Base-by-base conservation (phyloP, 2,797 vertebrate species). In the Chlorospingus semifuscus region DNA sequence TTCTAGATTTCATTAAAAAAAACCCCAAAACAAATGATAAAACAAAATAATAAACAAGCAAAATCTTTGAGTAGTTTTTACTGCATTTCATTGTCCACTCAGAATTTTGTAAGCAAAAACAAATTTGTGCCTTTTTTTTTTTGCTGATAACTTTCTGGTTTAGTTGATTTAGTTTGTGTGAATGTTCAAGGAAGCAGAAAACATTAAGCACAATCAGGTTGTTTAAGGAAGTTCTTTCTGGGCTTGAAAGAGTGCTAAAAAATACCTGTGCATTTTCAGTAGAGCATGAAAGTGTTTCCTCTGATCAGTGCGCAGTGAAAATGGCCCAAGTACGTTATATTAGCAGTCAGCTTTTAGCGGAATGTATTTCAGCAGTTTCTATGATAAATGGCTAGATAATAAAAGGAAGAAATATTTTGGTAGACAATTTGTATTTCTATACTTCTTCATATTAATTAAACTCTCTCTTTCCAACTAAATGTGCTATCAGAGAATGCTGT, bases 21-120 rank as follows among this genome's bases (percentile, higher is more conserved):
- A 12, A 18, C 4, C 6, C 14, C 9, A 5, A 53, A 68, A 29
- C 11, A 30, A 39, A 7, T 0, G 0, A 34, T 26, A 7, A 41
- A 83, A 34, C 13, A 53, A 44, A 76, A 42, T 14, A 36, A 34
- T 22, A 34, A 75, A 17, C 9, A 52, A 37, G 7, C 23, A 39
- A 34, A 39, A 47, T 21, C 2, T 83, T n/a, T 30, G 15, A 36
- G 19, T 57, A 50, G 14, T 39, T 87, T 87, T 86, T 52, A 57
- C 5, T 27, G 10, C 6, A 18, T 91, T 94, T 68, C 29, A 11
- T 9, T 75, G 30, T 34, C 16, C 2, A 3, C 16, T 76, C 32
- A 22, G 24, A 65, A 74, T 91, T 77, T 53, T 3, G 0, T 65
- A 42, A 72, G n/a, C 11, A 75, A 83, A 44, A 2, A 0, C 27